phyloP scores from a whole-genome alignment of 1,140 invertebrate species.

The Cardiocondyla obscurior region DNA sequence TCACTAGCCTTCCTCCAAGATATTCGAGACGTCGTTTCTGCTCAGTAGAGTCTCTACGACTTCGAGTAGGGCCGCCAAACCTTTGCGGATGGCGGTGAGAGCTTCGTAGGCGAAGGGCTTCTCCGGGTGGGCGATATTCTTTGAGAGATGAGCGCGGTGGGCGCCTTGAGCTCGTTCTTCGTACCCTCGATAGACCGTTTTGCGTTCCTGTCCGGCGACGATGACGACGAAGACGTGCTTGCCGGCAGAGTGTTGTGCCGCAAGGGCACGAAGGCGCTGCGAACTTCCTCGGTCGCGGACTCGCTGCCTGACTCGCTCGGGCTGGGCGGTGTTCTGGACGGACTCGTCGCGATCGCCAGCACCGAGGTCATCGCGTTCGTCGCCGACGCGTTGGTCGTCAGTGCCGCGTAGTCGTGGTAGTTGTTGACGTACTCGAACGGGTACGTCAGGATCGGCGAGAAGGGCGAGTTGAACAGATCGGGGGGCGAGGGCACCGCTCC shows the following conservation, averaged over 20 bases:
- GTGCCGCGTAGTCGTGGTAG: conserved; percentile 72
- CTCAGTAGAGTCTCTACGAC: neutral
- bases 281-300: conserved; percentile 86
- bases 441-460: conserved; percentile 75
- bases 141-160: conserved; percentile 81
- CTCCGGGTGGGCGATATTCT: conserved; percentile 81
- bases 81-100: conserved; percentile 86
- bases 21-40: neutral
- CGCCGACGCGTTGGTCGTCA: conserved; percentile 23
- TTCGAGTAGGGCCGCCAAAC: conserved; percentile 91
- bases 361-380: neutral
- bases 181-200: conserved; percentile 69
- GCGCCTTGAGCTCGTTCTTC: conserved; percentile 86
- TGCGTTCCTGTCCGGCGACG: conserved; percentile 82
- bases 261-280: conserved; percentile 89
- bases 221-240: conserved; percentile 79
- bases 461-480: conserved; percentile 76
- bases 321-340: conserved; percentile 76
- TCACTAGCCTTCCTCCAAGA: conserved; percentile 78
- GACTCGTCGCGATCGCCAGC: conserved; percentile 55
- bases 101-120: conserved; percentile 85
- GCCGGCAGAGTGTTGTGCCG: conserved; percentile 76
- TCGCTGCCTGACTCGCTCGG: conserved; percentile 82
- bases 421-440: conserved; percentile 76
- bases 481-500: conserved; percentile 75